Evolutionary conservation across 1,140 invertebrate genomes (phyloP), one percentile per base, ranked within the genome.

Genomic region (Zaprionus kolodkinae): DNA sequence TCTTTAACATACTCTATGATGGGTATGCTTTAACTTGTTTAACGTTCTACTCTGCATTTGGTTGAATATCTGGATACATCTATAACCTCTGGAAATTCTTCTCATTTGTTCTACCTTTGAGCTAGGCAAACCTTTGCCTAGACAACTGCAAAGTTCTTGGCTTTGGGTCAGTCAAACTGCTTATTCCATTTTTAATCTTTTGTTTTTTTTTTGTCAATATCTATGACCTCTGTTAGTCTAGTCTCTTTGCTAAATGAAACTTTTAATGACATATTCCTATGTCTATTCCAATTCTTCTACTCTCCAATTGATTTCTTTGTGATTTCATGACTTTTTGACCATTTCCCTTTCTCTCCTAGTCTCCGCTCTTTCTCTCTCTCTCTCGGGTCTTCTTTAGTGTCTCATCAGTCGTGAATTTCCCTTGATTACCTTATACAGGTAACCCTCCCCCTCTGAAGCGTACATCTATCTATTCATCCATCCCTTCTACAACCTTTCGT

Each of bases 271-370:
- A n/a, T 35, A 4, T n/a, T 6, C n/a, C 27, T 30, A 30, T 15
- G 13, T n/a, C n/a, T 55, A n/a, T 30, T 12, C 25, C 33, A 21
- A 21, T 55, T 55, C 12, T n/a, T 13, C 30, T 27, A 11, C 4
- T 17, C 15, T 56, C 55, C 52, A 36, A 65, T 55, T 65, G 63
- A 56, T 65, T 55, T 36, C 63, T 43, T 55, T 43, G 36, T 65
- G 52, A 65, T 65, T 55, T 52, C 25, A 36, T 56, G 63, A 56
- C 63, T 43, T 65, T 30, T 12, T 38, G 50, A 56, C 50, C 15
- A 25, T 17, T 10, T 21, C 45, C 21, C 21, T 21, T 21, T 15
- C 35, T 36, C 50, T 54, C 62, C 48, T 10, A 25, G n/a, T 9
- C 27, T 40, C 25, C 13, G 1, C 25, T 45, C 15, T 27, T 4